phyloP scores from a whole-genome alignment of 2,113 vertebrate genomes.

The Dasyprocta punctata region DNA sequence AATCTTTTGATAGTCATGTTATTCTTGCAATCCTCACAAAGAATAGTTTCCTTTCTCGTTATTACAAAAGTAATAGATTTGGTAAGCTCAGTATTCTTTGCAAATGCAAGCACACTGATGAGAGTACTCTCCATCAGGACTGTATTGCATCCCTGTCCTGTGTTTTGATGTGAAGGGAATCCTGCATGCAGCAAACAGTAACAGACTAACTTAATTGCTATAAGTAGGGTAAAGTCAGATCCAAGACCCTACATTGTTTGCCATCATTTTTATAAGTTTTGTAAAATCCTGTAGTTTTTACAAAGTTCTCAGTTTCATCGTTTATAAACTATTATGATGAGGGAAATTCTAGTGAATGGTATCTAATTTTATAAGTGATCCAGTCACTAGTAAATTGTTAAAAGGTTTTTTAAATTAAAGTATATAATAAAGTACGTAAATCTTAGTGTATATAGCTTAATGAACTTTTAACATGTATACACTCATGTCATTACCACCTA shows the following conservation, averaged over 20 bases:
- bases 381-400: not conserved
- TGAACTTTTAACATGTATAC: not conserved
- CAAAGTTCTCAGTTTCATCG: not conserved
- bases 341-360: not conserved
- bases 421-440: not conserved
- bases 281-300: conserved; percentile 17
- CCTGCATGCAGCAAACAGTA: not conserved
- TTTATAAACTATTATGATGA: not conserved
- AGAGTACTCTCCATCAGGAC: not conserved
- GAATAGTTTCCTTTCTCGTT: not conserved
- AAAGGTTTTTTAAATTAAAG: not conserved
- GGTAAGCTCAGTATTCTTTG: not conserved
- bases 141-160: not conserved
- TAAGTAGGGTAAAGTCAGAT: conserved; percentile 20
- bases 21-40: not conserved
- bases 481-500: not conserved
- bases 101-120: not conserved
- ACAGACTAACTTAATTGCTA: not conserved
- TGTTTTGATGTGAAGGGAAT: not conserved
- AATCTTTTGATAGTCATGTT: not conserved
- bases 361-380: conserved; percentile 6
- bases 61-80: not conserved
- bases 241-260: not conserved
- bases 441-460: not conserved
- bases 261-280: not conserved